A percentile compares a stretch with the other conserved stretches of the same genome.
These are phyloP conservation scores for Oenanthe melanoleuca DNA, from an alignment of 2,113 vertebrate species.

Conservation along the genomic window DNA sequence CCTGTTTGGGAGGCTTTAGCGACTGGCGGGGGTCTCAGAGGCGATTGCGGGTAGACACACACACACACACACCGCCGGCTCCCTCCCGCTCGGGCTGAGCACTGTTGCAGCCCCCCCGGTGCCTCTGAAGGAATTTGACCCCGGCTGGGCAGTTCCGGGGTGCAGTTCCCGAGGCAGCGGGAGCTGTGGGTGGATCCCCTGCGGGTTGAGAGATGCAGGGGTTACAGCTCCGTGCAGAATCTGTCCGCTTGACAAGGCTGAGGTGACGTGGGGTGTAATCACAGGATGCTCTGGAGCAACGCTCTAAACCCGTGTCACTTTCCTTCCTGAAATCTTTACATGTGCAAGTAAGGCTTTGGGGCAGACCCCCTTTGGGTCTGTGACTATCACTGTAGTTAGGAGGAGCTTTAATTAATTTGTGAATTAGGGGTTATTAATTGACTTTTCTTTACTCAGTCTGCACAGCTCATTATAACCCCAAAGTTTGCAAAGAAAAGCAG, in stretches of 20 bases:
- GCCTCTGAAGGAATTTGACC: conserved; percentile 77
- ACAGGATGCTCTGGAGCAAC: background rate
- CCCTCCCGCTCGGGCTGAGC: background rate
- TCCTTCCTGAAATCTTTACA: background rate
- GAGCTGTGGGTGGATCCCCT: background rate
- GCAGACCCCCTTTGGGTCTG: background rate
- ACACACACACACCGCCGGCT: background rate
- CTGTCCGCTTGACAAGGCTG: background rate
- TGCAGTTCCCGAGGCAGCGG: background rate
- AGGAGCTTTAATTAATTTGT: conserved; percentile 66
- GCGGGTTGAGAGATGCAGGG: background rate
- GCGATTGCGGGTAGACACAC: background rate
- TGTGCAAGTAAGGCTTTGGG: background rate
- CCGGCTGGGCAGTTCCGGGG: conserved; percentile 70
- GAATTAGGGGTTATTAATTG: conserved; percentile 58
- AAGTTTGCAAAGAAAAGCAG: conserved; percentile 56
- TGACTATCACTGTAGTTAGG: conserved; percentile 8
- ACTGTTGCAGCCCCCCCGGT: conserved; percentile 31
- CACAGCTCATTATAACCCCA: conserved; percentile 50
- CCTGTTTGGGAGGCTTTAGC: background rate
- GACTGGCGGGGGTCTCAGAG: background rate
- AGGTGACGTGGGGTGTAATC: background rate
- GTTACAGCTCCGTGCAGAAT: background rate
- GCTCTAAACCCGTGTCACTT: background rate
- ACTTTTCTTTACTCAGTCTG: conserved; percentile 30